Conservation (phyloP, 2,113 vertebrate genomes). For the Micronisus gabar region DNA sequence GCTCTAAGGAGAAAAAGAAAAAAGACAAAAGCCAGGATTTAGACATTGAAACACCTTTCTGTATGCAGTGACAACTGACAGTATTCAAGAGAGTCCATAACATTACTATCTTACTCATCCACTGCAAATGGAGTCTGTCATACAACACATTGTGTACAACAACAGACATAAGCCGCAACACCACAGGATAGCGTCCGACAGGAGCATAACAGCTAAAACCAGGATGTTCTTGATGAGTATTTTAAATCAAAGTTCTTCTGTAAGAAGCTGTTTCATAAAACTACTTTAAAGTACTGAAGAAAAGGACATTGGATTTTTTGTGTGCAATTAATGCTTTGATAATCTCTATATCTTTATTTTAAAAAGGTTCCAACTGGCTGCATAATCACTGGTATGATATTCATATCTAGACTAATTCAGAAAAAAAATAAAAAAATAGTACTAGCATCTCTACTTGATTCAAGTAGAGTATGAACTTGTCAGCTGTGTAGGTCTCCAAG, state of each 20-base stretch:
- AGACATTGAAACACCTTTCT: background rate
- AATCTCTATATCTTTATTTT: background rate
- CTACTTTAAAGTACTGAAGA: background rate
- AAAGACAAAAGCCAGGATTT: background rate
- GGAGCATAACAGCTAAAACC: background rate
- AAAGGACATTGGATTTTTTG: background rate
- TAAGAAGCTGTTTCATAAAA: background rate
- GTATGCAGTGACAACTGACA: background rate
- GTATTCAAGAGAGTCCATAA: background rate
- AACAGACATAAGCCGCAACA: background rate
- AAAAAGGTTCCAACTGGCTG: background rate
- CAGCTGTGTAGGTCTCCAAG: background rate
- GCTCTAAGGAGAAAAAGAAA: background rate
- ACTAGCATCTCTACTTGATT: background rate
- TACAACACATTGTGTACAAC: background rate
- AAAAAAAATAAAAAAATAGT: background rate
- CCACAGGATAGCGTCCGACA: background rate
- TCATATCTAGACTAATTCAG: background rate
- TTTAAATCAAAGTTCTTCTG: background rate
- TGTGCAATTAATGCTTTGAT: background rate
- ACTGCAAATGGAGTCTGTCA: background rate
- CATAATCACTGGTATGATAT: background rate
- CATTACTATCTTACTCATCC: background rate
- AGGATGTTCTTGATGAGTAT: background rate
- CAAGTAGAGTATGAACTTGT: background rate